These are phyloP conservation scores for Morone chrysops DNA, from an alignment of 2,113 vertebrate species.

Conservation along the genomic window DNA sequence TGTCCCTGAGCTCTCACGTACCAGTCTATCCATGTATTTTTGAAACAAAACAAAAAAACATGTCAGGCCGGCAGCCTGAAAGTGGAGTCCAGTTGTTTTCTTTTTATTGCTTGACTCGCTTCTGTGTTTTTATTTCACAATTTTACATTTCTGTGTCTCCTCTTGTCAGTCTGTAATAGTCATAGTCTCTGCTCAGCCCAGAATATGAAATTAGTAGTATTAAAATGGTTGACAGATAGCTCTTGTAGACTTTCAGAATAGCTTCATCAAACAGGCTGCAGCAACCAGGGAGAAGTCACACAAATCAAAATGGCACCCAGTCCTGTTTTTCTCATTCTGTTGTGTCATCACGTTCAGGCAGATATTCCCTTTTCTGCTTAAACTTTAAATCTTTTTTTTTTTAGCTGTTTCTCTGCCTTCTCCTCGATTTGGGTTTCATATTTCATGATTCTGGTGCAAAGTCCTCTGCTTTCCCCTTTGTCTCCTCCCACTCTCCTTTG, in stretches of 20 bases:
- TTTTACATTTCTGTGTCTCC: no score
- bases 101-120: neutral
- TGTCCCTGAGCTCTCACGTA: conserved; percentile 16
- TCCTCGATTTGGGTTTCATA: conserved; percentile 20
- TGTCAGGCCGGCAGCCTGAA: neutral
- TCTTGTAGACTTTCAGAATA: conserved; percentile 29
- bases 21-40: neutral
- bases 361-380: neutral
- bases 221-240: conserved; percentile 59
- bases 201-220: conserved; percentile 42
- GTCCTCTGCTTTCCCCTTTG: conserved; percentile 25
- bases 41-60: neutral
- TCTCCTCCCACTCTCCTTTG: conserved; percentile 5
- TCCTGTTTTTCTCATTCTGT: conserved; percentile 11
- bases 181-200: neutral
- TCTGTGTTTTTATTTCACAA: neutral
- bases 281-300: conserved; percentile 18
- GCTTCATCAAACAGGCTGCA: neutral
- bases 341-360: conserved; percentile 14
- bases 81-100: neutral
- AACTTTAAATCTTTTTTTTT: neutral
- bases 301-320: conserved; percentile 14
- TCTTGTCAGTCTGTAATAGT: no score
- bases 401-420: conserved; percentile 3
- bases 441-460: conserved; percentile 23